These are phyloP conservation scores for Lampris megalopsis DNA, from an alignment of 2,113 vertebrate species.

Conservation along the genomic window DNA sequence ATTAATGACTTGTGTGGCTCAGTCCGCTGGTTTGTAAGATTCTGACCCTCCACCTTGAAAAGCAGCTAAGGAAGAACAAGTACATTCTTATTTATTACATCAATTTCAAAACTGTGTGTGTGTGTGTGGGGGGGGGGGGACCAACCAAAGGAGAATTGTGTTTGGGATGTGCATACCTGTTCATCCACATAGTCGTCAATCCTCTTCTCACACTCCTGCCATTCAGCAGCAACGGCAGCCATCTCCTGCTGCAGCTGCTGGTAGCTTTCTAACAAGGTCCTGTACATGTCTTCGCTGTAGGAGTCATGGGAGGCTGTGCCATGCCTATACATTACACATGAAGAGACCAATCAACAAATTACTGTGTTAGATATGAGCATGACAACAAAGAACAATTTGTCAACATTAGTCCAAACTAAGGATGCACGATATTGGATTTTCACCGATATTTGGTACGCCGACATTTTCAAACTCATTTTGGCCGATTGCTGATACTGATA, in stretches of 20 bases:
- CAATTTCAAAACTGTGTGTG: not conserved
- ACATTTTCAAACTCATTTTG: too few species aligned
- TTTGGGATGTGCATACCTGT: conserved; percentile 82
- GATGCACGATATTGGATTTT: too few species aligned
- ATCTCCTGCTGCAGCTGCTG: conserved; percentile 93
- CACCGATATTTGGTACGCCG: too few species aligned
- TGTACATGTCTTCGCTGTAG: conserved; percentile 92
- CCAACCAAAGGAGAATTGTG: not conserved
- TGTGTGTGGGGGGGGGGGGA: not conserved
- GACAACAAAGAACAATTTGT: too few species aligned
- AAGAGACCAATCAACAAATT: not conserved
- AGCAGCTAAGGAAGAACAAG: conserved; percentile 73
- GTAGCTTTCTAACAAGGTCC: conserved; percentile 90
- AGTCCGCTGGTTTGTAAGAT: conserved; percentile 80
- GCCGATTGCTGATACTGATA: too few species aligned
- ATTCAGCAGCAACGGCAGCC: conserved; percentile 89
- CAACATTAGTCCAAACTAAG: too few species aligned
- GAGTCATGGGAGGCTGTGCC: conserved; percentile 91
- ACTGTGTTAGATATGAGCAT: not conserved
- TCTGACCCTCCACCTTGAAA: conserved; percentile 83
- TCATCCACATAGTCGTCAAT: conserved; percentile 98
- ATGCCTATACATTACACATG: conserved; percentile 78
- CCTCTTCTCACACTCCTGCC: conserved; percentile 96
- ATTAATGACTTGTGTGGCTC: conserved; percentile 83
- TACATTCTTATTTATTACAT: not conserved